A percentile compares a stretch with the other conserved stretches of the same genome.
phyloP scores from a whole-genome alignment of 2,113 vertebrate species.

The Urocolius indicus region DNA sequence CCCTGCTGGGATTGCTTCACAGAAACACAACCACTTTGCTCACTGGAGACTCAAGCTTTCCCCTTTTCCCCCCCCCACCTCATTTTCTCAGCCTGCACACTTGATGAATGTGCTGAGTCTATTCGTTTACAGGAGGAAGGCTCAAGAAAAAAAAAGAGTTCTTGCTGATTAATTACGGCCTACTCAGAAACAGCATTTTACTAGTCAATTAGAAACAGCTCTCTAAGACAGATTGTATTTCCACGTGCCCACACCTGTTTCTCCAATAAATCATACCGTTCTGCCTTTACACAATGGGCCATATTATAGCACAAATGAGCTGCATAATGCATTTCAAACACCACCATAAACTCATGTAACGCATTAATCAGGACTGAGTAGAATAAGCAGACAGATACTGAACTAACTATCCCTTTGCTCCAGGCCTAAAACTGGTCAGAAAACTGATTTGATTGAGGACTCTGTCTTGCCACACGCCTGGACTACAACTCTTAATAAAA shows the following conservation, averaged over 20 bases:
- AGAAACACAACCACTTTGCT: neutral
- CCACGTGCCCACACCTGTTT: neutral
- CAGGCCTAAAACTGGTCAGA: neutral
- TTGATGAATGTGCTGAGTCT: neutral
- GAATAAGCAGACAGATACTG: neutral
- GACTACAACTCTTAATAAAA: neutral
- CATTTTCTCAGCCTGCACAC: neutral
- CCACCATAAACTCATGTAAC: neutral
- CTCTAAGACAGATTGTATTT: conserved; percentile 3
- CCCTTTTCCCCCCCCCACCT: too few species aligned
- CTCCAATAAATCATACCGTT: conserved; percentile 18
- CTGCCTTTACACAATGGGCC: neutral
- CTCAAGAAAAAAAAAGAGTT: neutral
- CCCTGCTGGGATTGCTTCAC: neutral
- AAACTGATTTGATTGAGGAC: neutral
- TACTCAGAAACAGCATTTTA: conserved; percentile 19
- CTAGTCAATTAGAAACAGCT: conserved; percentile 38
- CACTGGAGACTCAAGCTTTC: neutral
- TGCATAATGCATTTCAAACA: neutral
- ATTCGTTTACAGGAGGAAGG: conserved; percentile 17
- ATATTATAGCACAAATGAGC: neutral
- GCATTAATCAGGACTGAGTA: neutral
- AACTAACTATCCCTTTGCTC: neutral
- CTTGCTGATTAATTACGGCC: conserved; percentile 50
- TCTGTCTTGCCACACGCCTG: neutral